Evolutionary conservation across 2,797 vertebrate species (phyloP).

Genomic region (Hozukius guyotensis): DNA sequence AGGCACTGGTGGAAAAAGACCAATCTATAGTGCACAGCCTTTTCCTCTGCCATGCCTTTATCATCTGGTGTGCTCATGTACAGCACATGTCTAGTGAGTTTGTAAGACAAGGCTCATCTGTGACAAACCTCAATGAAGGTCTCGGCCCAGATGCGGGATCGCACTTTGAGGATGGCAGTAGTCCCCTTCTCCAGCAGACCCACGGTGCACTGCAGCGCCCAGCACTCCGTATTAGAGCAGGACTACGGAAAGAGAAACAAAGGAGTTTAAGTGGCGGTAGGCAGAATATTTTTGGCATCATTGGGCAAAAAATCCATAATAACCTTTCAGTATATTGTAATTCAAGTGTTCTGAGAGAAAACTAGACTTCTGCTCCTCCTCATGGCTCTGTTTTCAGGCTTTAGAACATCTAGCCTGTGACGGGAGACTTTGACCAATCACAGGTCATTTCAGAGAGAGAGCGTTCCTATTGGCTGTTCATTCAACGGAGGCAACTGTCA

Average conservation of each 20-base stretch:
- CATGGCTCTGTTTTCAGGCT: too few relatives aligned
- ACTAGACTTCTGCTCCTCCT: too few relatives aligned
- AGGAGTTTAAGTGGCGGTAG: neutral
- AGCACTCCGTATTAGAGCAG: conserved; percentile 88
- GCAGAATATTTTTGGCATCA: too few relatives aligned
- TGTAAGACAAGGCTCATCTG: conserved; percentile 3
- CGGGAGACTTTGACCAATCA: too few relatives aligned
- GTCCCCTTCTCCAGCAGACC: conserved; percentile 87
- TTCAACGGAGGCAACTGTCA: too few relatives aligned
- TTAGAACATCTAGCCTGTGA: too few relatives aligned
- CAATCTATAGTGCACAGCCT: conserved; percentile 12
- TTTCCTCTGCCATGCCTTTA: conserved; percentile 17
- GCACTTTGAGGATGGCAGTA: conserved; percentile 86
- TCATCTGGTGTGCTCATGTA: conserved; percentile 28
- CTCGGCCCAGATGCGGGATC: conserved; percentile 88
- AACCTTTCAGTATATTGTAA: too few relatives aligned
- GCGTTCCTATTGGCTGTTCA: too few relatives aligned
- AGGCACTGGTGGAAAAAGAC: conserved; percentile 18
- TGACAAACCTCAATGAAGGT: conserved; percentile 87
- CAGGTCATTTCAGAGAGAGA: too few relatives aligned
- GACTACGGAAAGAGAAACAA: conserved; percentile 75
- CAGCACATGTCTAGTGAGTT: neutral
- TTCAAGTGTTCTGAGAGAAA: too few relatives aligned
- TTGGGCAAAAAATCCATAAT: too few relatives aligned
- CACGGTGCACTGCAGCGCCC: conserved; percentile 86